Percentiles rank a stretch among this genome's conserved stretches.
These are phyloP conservation scores for Oppia nitens DNA, from an alignment of 1,140 invertebrate species.

Conservation along the genomic window DNA sequence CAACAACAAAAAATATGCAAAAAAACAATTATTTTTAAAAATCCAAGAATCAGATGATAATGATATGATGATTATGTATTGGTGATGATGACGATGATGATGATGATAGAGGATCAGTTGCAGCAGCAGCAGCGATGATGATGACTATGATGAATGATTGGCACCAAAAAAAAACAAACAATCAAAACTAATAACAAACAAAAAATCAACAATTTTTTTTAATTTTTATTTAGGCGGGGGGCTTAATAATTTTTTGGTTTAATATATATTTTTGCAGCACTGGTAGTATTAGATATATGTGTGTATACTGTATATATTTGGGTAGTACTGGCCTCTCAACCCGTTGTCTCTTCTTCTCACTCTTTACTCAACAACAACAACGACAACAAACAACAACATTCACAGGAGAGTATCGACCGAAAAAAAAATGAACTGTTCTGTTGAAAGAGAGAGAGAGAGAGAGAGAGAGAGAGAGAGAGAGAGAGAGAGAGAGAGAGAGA, in stretches of 20 bases:
- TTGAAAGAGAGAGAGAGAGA: background rate
- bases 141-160: no score
- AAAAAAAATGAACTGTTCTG: background rate
- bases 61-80: background rate
- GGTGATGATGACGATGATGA: no score
- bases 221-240: no score
- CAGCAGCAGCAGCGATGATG: no score
- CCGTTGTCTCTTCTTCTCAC: background rate
- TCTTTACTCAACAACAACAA: background rate
- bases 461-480: slow-evolving; percentile 9
- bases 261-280: background rate
- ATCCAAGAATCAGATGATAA: background rate
- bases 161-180: no score
- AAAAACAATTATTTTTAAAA: background rate
- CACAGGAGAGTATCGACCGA: background rate
- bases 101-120: no score
- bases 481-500: slow-evolving; percentile 7
- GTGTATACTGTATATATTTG: background rate
- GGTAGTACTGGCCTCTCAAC: background rate
- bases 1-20: background rate
- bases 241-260: background rate
- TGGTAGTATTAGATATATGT: no score
- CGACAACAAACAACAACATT: background rate
- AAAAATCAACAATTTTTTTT: no score
- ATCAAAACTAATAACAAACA: no score